Evolutionary conservation across 2,113 vertebrate species (phyloP), one percentile per base, ranked within the genome.

Genomic region (Sminthopsis crassicaudata): DNA sequence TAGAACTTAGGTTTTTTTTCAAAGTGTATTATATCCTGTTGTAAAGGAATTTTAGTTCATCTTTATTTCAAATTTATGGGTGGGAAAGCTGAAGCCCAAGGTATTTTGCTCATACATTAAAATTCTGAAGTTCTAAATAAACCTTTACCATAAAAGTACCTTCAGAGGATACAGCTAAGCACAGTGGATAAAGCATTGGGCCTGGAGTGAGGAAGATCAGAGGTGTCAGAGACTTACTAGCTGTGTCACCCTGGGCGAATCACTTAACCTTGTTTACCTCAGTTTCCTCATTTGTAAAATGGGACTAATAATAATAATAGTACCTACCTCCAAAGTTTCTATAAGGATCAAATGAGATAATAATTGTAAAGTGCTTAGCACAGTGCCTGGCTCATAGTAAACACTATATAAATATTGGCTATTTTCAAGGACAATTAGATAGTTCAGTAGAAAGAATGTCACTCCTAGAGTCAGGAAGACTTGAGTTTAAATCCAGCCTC

Each of bases 1-100:
- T 48, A 92, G 30, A 93, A 53, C 91, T 36, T 90, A 84, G 46
- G 50, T 51, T 36, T 67, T 60, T 36, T 36, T 36, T 36, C 57
- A 67, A 67, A 30, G 57, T 12, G 30, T 67, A 67, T 67, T 11
- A 2, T 10, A 12, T 3, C 57, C 27, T 67, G 57, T 67, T 36
- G 27, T 84, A n/a, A 22, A 36, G 90, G 84, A 55, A 92, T 96
- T 76, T 93, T 51, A 93, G 94, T 60, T 91, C 53, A 93, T 50
- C 50, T 53, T 92, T 90, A 94, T 96, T 88, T 93, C 1, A 2
- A 91, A 91, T 94, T 91, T n/a, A 92, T 3, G 46, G 25, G 50
- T 91, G 3, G 51, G 91, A 19, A 5, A 55, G 89, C 42, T 95
- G 50, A 94, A 26, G 16, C 91, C 57, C 46, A 94, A 92, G 52